Evolutionary conservation across 2,113 vertebrate species (phyloP), one percentile per base, ranked within the genome.

Genomic region (Larimichthys crocea): DNA sequence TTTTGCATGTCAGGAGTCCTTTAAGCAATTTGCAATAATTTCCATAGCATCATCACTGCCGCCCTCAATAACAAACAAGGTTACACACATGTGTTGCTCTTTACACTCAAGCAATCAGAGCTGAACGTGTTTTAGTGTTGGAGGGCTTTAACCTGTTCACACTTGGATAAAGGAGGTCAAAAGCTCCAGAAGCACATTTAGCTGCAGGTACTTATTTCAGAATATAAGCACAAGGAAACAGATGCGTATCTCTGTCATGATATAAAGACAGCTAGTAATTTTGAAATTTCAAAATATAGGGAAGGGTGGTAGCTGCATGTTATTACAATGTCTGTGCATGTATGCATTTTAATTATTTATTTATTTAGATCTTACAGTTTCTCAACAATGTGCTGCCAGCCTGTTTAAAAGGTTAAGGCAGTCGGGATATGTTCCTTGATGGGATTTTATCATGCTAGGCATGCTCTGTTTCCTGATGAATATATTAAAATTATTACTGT

Each of bases 401-500:
- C 89, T 94, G 91, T 91, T 91, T 91, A 89, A 94, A 95, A 95
- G 94, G 94, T 95, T 95, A 94, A 92, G 91, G 90, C 92, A 91
- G 89, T 89, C 87, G 90, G 94, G 91, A 94, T 95, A 91, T 95
- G 93, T 94, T 94, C 94, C 94, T 94, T 96, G 95, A 95, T 93
- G 90, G 93, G 88, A 93, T 95, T 95, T 96, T 95, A 96, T 95
- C 94, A 96, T 96, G 94, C 95, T 81, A 95, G 94, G 92, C 95
- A 95, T 95, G 94, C 92, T 93, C 94, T 94, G 94, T 95, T 96
- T 96, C 94, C 95, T 95, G 95, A 96, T 96, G 95, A 96, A 96
- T 96, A 96, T 95, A 96, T 95, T 95, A 96, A 95, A 96, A 96
- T 95, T 95, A 96, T 96, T 96, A 96, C 95, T 95, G 95, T 96